Evolutionary conservation across 2,797 vertebrate genomes (phyloP).

Genomic region (Sebastes elongatus): DNA sequence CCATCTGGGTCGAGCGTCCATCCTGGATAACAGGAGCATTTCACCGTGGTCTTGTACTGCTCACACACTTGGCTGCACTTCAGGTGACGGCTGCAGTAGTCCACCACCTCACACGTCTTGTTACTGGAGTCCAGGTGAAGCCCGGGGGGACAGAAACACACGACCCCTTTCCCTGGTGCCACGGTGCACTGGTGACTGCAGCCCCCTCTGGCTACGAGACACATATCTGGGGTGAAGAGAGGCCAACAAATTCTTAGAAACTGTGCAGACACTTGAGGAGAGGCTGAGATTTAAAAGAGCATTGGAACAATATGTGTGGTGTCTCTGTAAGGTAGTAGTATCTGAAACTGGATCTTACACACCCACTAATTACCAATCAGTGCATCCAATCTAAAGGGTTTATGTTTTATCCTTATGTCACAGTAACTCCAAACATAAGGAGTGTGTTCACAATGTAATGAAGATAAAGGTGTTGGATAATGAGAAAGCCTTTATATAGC

Average conservation of each 20-base stretch:
- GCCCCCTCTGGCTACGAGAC: slow-evolving; percentile 92
- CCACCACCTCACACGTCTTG: slow-evolving; percentile 92
- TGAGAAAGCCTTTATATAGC: background rate
- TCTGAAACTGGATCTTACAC: background rate
- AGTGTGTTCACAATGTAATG: background rate
- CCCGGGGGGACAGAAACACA: slow-evolving; percentile 92
- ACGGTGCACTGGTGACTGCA: slow-evolving; percentile 97
- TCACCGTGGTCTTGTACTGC: slow-evolving; percentile 94
- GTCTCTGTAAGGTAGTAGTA: background rate
- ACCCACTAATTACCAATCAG: background rate
- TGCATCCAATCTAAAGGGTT: background rate
- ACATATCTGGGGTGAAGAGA: slow-evolving; percentile 86
- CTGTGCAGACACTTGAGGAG: background rate
- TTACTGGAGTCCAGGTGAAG: slow-evolving; percentile 89
- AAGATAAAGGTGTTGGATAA: slow-evolving; percentile 16
- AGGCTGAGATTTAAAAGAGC: background rate
- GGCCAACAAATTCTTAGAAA: slow-evolving; percentile 10
- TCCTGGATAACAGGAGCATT: slow-evolving; percentile 96
- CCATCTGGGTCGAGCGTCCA: slow-evolving; percentile 92
- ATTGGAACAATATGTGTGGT: background rate
- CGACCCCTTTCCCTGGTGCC: slow-evolving; percentile 91
- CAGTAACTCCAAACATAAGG: background rate
- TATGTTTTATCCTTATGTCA: background rate
- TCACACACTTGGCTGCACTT: slow-evolving; percentile 97
- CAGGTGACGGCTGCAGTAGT: slow-evolving; percentile 93